A percentile compares a stretch with the other conserved stretches of the same genome.
These are phyloP conservation scores for Cydia amplana DNA, from an alignment of 1,140 invertebrate species.

Conservation along the genomic window DNA sequence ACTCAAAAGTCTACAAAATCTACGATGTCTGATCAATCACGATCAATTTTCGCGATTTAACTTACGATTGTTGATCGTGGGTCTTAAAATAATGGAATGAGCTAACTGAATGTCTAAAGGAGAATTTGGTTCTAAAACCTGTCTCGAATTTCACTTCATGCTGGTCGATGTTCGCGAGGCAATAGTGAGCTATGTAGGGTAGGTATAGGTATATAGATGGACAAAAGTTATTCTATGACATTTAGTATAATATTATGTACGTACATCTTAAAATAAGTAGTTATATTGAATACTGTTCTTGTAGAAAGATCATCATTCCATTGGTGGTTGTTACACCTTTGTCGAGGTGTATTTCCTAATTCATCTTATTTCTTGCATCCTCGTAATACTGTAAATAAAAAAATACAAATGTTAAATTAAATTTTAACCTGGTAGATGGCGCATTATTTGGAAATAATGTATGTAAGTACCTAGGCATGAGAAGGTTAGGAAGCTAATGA, in stretches of 20 bases:
- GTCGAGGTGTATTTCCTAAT: conserved; percentile 46
- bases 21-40: background rate
- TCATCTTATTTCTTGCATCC: conserved; percentile 47
- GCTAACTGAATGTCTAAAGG: background rate
- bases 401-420: conserved; percentile 34
- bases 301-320: conserved; percentile 76
- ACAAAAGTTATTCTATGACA: conserved; percentile 42
- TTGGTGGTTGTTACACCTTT: conserved; percentile 54
- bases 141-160: conserved; percentile 32
- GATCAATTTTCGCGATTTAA: background rate
- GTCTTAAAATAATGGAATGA: background rate
- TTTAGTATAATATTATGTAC: conserved; percentile 55
- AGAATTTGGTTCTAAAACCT: background rate
- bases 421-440: too few species aligned
- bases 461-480: too few species aligned
- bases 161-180: conserved; percentile 60
- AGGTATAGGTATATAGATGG: conserved; percentile 49
- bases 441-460: too few species aligned
- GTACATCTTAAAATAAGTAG: conserved; percentile 69
- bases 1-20: background rate
- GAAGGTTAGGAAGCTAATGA: too few species aligned
- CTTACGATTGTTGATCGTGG: background rate
- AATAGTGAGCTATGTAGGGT: conserved; percentile 63
- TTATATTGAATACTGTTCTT: conserved; percentile 75
- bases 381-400: conserved; percentile 63